phyloP scores from a whole-genome alignment of 2,888 invertebrate species.

The Laspeyria flexula region DNA sequence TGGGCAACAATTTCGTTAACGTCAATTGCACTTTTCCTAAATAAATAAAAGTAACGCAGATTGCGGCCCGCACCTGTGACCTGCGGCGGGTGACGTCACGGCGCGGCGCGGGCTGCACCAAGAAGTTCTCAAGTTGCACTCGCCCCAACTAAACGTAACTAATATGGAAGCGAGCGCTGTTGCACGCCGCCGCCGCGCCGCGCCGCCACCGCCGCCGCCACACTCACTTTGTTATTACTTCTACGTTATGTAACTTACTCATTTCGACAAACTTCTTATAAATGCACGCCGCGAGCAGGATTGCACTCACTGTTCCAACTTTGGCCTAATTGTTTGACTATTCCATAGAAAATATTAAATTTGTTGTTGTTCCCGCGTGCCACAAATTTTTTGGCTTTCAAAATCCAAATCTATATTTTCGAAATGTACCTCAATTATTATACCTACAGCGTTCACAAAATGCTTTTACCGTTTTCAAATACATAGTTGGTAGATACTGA shows the following conservation, averaged over 20 bases:
- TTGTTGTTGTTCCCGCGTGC: neutral
- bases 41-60: too few species aligned
- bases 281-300: neutral
- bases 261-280: neutral
- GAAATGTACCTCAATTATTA: too few species aligned
- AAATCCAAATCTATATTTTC: too few species aligned
- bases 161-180: neutral
- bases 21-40: too few species aligned
- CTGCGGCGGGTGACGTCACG: too few species aligned
- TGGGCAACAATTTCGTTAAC: too few species aligned
- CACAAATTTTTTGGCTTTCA: too few species aligned
- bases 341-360: neutral
- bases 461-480: too few species aligned
- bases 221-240: conserved; percentile 1
- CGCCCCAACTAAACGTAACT: neutral
- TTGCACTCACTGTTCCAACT: neutral
- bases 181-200: conserved; percentile 1
- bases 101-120: neutral
- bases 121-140: neutral
- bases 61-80: too few species aligned
- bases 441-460: too few species aligned
- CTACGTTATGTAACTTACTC: neutral
- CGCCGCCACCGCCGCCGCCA: neutral
- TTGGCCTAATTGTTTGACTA: neutral
- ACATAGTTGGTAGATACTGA: too few species aligned